Conservation (phyloP, 2,113 vertebrate genomes). For the Dryoscopus gambensis region DNA sequence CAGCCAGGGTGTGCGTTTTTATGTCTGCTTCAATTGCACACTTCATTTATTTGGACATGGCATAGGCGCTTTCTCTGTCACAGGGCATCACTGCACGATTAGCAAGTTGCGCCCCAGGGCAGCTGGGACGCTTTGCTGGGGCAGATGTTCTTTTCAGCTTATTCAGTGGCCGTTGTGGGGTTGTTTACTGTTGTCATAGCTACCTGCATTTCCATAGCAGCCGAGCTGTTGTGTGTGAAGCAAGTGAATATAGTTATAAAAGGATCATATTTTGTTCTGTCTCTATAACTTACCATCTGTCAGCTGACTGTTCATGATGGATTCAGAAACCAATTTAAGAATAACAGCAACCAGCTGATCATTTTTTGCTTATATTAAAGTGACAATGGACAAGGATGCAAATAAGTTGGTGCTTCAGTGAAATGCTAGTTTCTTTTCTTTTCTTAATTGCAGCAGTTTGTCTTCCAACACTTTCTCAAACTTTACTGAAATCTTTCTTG, state of each 20-base stretch:
- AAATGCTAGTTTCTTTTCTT: not conserved
- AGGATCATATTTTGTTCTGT: constrained; percentile 80
- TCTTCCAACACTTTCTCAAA: not conserved
- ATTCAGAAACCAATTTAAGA: constrained; percentile 68
- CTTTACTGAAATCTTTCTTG: not conserved
- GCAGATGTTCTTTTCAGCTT: constrained; percentile 84
- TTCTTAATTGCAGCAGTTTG: not conserved
- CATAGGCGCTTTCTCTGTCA: constrained; percentile 72
- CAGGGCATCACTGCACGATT: constrained; percentile 52
- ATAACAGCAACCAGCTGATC: constrained; percentile 43
- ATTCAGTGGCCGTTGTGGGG: constrained; percentile 73
- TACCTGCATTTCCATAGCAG: constrained; percentile 81
- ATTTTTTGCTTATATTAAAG: constrained; percentile 40
- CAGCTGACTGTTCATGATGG: constrained; percentile 65
- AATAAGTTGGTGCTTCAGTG: not conserved
- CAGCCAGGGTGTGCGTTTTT: constrained; percentile 65
- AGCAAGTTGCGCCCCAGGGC: constrained; percentile 72
- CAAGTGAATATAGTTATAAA: constrained; percentile 80
- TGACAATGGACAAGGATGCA: not conserved
- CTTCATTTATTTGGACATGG: constrained; percentile 73
- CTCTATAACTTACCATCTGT: constrained; percentile 80
- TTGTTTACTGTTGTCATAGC: constrained; percentile 83
- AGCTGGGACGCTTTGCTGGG: constrained; percentile 73
- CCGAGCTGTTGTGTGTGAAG: constrained; percentile 71
- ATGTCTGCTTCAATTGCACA: constrained; percentile 75